These are phyloP conservation scores for Rhea americana DNA, from an alignment of 2,113 vertebrate species.

Conservation along the genomic window DNA sequence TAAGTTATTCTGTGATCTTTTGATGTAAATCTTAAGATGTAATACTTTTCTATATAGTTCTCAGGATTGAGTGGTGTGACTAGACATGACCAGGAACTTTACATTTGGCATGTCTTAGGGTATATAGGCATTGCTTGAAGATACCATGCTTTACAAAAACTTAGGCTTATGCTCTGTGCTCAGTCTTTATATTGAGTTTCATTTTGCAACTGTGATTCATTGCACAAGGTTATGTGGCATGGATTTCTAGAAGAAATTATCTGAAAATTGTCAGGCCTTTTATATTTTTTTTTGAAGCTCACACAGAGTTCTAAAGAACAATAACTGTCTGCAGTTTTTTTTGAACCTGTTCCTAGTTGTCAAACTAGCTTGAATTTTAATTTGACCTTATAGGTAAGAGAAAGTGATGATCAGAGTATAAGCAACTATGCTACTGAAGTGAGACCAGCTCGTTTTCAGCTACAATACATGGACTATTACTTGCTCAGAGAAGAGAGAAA, in stretches of 20 bases:
- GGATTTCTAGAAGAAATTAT: background rate
- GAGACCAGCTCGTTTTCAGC: conserved; percentile 73
- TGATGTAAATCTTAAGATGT: background rate
- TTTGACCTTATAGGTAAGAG: background rate
- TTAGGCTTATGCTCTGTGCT: background rate
- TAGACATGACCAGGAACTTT: background rate
- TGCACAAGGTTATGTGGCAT: background rate
- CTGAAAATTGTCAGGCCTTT: background rate
- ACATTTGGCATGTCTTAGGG: background rate
- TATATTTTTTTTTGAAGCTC: background rate
- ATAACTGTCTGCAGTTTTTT: background rate
- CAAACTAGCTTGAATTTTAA: background rate
- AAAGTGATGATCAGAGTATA: background rate
- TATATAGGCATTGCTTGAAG: background rate
- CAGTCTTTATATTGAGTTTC: background rate
- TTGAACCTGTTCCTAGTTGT: background rate
- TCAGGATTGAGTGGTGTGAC: background rate
- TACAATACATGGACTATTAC: conserved; percentile 75
- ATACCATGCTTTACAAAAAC: background rate
- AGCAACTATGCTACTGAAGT: conserved; percentile 11
- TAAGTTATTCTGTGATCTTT: background rate
- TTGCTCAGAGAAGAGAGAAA: conserved; percentile 74
- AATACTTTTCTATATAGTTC: background rate
- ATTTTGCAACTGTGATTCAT: background rate
- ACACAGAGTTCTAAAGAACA: background rate